Base-by-base conservation (phyloP, 2,797 vertebrate species). In the Uromys caudimaculatus region DNA sequence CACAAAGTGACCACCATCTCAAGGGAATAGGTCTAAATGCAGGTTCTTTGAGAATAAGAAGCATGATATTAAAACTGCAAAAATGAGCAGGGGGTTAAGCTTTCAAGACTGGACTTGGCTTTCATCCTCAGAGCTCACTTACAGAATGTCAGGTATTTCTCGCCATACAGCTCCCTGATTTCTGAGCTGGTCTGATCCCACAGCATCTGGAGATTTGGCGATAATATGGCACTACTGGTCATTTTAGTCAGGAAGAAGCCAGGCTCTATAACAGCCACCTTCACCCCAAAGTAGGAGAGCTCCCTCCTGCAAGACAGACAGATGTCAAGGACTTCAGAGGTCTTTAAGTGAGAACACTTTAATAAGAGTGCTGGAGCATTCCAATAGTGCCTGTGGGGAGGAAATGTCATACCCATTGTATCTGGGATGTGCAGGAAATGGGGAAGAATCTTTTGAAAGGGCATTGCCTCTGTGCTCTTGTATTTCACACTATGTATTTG, bases 231-330 rank as follows among this genome's bases (percentile, higher is more conserved):
- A 1, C 0, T 0, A 5, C 19, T 13, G 0, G 0, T 4, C 0
- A 98, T 3, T 0, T 0, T 0, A 0, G 97, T 98, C 14, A 0
- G 47, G 94, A 98, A 98, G 62, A 2, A 35, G 0, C 98, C 97
- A 0, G 98, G 98, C 24, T 98, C 96, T 0, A 98, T 89, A 62
- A 98, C 92, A 87, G 96, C 96, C 78, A 98, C 96, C 52, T 98
- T 98, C 35, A 98, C 92, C 0, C 98, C 97, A 81, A 97, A 98
- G 47, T 32, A 8, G 4, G 3, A 71, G 3, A 97, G 67, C 17
- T 98, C 97, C 23, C 96, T 89, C 75, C 98, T 97, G 52, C 50
- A 86, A 92, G 9, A 47, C 10, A 71, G 27, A 69, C 2, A 32
- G 13, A 60, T 9, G 4, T 52, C 17, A 85, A 76, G 21, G 9